Conservation (phyloP, 2,113 vertebrate species). For the Odocoileus virginianus region DNA sequence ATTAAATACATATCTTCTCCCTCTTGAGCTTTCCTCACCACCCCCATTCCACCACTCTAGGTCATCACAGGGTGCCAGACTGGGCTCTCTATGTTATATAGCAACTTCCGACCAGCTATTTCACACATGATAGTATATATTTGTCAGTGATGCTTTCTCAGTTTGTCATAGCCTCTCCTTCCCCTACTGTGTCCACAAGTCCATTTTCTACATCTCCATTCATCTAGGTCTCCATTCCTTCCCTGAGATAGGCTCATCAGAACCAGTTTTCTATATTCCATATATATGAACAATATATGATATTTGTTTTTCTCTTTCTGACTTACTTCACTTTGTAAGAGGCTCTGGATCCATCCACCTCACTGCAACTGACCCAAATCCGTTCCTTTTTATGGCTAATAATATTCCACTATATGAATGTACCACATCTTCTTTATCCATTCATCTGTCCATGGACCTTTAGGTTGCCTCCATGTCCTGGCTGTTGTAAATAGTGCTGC, state of each 20-base stretch:
- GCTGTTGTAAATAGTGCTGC: background rate
- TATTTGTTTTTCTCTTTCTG: background rate
- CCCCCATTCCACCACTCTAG: background rate
- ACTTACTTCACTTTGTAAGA: background rate
- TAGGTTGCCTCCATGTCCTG: background rate
- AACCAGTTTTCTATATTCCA: background rate
- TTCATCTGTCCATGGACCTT: background rate
- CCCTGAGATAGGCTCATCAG: background rate
- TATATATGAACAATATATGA: background rate
- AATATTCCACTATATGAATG: background rate
- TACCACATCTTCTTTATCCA: background rate
- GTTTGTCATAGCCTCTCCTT: background rate
- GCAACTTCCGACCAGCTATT: background rate
- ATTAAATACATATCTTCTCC: background rate
- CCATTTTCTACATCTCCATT: background rate
- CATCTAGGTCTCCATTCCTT: background rate
- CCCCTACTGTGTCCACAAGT: background rate
- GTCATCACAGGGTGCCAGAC: background rate
- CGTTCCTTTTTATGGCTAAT: fast-evolving
- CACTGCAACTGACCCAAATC: background rate
- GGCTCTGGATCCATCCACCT: background rate
- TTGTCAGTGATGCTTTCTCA: background rate
- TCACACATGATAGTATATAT: background rate
- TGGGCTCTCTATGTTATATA: background rate
- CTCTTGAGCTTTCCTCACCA: background rate